phyloP scores from a whole-genome alignment of 2,888 invertebrate genomes.

The Nemapogon koenigi region DNA sequence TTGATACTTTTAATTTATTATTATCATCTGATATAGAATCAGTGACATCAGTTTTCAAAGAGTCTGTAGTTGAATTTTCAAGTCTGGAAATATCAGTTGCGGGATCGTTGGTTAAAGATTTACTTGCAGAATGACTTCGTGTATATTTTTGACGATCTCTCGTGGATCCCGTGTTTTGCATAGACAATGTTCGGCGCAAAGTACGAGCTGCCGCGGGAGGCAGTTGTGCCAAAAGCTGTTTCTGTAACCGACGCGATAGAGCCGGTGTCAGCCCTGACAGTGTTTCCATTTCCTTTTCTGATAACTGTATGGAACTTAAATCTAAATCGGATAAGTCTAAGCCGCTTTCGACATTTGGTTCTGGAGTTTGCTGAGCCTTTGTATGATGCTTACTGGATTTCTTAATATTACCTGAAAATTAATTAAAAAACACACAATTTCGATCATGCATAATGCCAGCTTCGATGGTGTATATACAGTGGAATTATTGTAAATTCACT shows the following conservation, averaged over 20 bases:
- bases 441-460: slow-evolving; percentile 62
- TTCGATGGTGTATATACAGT: slow-evolving; percentile 53
- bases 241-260: slow-evolving; percentile 73
- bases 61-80: background rate
- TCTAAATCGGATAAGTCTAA: slow-evolving; percentile 70
- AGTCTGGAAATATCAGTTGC: background rate
- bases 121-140: slow-evolving; percentile 22
- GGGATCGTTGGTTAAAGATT: slow-evolving; percentile 18
- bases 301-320: slow-evolving; percentile 71
- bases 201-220: slow-evolving; percentile 73
- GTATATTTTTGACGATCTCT: slow-evolving; percentile 13
- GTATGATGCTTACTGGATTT: slow-evolving; percentile 41
- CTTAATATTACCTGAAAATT: slow-evolving; percentile 56
- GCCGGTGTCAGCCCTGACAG: slow-evolving; percentile 74
- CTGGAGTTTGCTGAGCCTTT: slow-evolving; percentile 24
- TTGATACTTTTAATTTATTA: no score
- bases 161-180: slow-evolving; percentile 36
- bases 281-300: slow-evolving; percentile 73
- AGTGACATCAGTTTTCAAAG: no score
- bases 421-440: slow-evolving; percentile 61
- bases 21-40: no score
- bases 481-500: slow-evolving; percentile 16
- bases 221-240: slow-evolving; percentile 72
- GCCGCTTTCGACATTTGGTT: slow-evolving; percentile 30
- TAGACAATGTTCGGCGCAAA: slow-evolving; percentile 70